phyloP scores from a whole-genome alignment of 2,113 vertebrate genomes.

The Tragelaphus imberbis region DNA sequence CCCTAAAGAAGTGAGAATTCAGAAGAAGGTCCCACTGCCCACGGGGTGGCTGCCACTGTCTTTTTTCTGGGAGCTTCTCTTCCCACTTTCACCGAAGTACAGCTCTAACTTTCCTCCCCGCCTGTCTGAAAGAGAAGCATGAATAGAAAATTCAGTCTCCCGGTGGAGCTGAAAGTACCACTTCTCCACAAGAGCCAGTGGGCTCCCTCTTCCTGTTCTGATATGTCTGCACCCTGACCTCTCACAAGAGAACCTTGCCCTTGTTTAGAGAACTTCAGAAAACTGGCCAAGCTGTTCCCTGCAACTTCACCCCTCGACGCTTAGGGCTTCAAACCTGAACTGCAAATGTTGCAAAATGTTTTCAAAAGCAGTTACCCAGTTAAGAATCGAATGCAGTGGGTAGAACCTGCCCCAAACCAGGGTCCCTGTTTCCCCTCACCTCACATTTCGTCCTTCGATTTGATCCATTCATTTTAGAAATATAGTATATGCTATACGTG shows the following conservation, averaged over 20 bases:
- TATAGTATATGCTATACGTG: background rate
- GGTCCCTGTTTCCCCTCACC: background rate
- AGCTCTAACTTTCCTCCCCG: background rate
- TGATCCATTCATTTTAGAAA: background rate
- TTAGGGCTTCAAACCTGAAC: background rate
- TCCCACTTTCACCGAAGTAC: background rate
- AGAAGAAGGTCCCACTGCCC: background rate
- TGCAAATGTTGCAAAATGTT: background rate
- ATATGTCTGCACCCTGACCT: rapidly evolving
- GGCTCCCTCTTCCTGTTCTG: background rate
- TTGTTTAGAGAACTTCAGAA: background rate
- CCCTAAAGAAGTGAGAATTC: background rate
- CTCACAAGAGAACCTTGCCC: background rate
- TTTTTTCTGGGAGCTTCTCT: background rate
- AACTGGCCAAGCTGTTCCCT: background rate
- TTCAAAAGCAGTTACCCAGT: background rate
- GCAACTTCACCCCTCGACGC: background rate
- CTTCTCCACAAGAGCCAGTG: background rate
- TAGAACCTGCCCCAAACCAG: background rate
- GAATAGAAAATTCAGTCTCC: background rate
- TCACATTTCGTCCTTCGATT: background rate
- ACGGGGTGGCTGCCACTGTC: background rate
- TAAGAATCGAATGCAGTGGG: background rate
- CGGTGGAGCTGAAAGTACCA: background rate
- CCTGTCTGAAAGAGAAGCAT: background rate